phyloP scores from a whole-genome alignment of 2,888 invertebrate species.

The Acrobeloides nanus region DNA sequence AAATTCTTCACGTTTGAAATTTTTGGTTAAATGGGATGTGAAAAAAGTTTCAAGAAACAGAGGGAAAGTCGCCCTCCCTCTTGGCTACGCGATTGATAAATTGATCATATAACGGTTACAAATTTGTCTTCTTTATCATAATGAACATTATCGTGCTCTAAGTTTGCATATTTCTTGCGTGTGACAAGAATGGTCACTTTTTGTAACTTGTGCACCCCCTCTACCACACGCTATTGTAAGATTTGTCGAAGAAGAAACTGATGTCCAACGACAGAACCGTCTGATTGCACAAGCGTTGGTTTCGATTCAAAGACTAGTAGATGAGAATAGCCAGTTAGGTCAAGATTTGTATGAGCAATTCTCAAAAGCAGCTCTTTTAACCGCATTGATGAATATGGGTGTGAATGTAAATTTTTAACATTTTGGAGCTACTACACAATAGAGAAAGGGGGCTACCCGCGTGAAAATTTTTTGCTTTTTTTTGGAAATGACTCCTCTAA shows the following conservation, averaged over 20 bases:
- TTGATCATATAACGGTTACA: too few relatives aligned
- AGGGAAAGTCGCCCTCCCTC: too few relatives aligned
- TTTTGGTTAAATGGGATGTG: too few relatives aligned
- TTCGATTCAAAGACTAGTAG: constrained; percentile 13
- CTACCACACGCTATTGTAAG: too few relatives aligned
- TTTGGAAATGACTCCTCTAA: too few relatives aligned
- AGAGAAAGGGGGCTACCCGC: too few relatives aligned
- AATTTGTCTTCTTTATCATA: background rate
- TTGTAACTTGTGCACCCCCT: background rate
- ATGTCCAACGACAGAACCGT: constrained; percentile 19
- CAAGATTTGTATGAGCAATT: constrained; percentile 3
- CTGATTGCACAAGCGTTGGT: constrained; percentile 20
- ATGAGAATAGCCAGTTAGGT: constrained; percentile 1
- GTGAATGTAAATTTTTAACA: constrained; percentile 8
- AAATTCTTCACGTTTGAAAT: too few relatives aligned
- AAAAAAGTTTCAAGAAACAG: too few relatives aligned
- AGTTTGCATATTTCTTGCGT: background rate
- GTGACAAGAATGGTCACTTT: too few relatives aligned
- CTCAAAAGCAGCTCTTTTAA: background rate
- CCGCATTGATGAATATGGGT: constrained; percentile 9
- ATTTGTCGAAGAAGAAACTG: constrained; percentile 22
- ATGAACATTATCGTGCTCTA: constrained; percentile 3
- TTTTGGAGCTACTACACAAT: too few relatives aligned
- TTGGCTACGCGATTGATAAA: too few relatives aligned
- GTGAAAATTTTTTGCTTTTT: too few relatives aligned